Base-by-base conservation (phyloP, 2,113 vertebrate species). In the Nesospiza acunhae region DNA sequence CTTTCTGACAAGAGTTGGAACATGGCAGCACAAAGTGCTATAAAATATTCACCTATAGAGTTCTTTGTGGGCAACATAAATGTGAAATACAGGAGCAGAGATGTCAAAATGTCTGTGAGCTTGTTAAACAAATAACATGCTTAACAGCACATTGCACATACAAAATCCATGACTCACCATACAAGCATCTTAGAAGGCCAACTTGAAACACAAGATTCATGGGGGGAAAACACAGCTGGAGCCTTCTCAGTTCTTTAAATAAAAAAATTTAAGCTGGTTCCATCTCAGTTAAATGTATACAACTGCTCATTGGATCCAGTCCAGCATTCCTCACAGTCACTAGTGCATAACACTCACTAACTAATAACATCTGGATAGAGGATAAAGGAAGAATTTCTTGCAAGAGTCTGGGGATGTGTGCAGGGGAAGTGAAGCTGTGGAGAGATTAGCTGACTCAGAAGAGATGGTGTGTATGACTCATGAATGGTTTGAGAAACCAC, bases 361-460 rank as follows among this genome's bases (percentile, higher is more conserved):
- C 78, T 68, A 90, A 24, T 64, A 95, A 89, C 93, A 94, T 83
- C 94, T 96, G 97, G 93, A 75, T 15, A 47, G 79, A 69, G 80
- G 76, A 91, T 84, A 62, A 88, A 94, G 84, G 67, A 76, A 75
- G 55, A 93, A 83, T 55, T 70, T 84, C 85, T 67, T 92, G 82
- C 37, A 59, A 63, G 74, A 80, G 30, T 66, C 62, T 59, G 39
- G 50, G 62, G 70, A 58, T 47, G 39, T 70, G 59, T 90, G 90
- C 55, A 63, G 73, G 53, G 47, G 37, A 74, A 88, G 26, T 33
- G 39, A 58, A 37, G 64, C 63, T 81, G 67, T 11, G 24, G 62
- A 79, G 78, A 53, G 59, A 77, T 73, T 55, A 90, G 66, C 59
- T 94, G 91, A 77, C 87, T 93, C 91, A 74, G 87, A 93, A 84